Evolutionary conservation across 2,888 invertebrate species (phyloP), one percentile per base, ranked within the genome.

Genomic region (Entomobrya proxima): DNA sequence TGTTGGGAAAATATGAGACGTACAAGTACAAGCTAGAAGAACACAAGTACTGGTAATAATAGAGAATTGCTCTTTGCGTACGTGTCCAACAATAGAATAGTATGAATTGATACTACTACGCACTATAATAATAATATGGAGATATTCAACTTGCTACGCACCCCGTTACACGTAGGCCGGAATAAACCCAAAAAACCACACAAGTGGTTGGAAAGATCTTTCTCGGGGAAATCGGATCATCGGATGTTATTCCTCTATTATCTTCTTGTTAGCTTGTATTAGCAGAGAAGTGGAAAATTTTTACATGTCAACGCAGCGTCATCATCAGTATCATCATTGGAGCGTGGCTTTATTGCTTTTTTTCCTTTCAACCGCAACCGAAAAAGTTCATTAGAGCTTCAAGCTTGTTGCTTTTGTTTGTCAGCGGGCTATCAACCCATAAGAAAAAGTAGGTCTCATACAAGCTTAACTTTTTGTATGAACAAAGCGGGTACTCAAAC

Each of bases 281-380:
- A 9, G 2, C 9, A 4, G 18, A 55, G 9, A 24, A 55, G 44
- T 11, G 44, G 7, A 40, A 40, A 40, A 11, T 40, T 15, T 40
- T 40, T 44, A 67, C 27, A 32, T n/a, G 6, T 30, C 18, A 52
- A 15, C 30, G 21, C 50, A n/a, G 18, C 64, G 50, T 74, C 74
- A 74, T 27, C 50, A 44, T 52, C 32, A 74, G n/a, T 15, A 30
- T 52, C 15, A 24, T 32, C 74, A 52, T 52, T 74, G 74, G 52
- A 74, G 50, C 74, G 74, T 74, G 74, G 50, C 50, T 74, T 50
- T 74, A 74, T 74, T 18, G 18, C 18, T 74, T 35, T 74, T 35
- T 21, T n/a, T 47, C 7, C 35, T 50, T 72, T 21, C 4, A 11
- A 11, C 4, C 47, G 21, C 24, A 35, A 13, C n/a, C 30, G 9